These are phyloP conservation scores for Ruditapes philippinarum DNA, from an alignment of 1,140 invertebrate genomes.

Conservation along the genomic window DNA sequence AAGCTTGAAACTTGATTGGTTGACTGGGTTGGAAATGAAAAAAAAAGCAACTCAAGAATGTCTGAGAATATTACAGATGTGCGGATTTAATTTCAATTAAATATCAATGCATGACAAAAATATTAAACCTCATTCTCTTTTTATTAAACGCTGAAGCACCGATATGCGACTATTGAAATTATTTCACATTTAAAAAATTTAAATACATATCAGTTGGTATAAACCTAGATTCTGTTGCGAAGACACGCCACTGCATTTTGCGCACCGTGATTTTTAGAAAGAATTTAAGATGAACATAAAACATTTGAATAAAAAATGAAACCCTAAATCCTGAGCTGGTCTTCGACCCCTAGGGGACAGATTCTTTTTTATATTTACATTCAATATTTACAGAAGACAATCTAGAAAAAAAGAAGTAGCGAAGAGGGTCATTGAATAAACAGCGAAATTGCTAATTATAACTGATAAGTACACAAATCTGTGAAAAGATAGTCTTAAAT, in stretches of 20 bases:
- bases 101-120: constrained; percentile 33
- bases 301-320: not conserved
- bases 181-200: not conserved
- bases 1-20: constrained; percentile 50
- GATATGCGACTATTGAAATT: not conserved
- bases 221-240: not conserved
- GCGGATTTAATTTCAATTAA: constrained; percentile 56
- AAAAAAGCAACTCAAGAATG: constrained; percentile 2
- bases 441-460: constrained; percentile 57
- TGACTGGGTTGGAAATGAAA: constrained; percentile 19
- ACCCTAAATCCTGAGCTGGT: not conserved
- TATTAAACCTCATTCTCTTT: constrained; percentile 24
- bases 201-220: not conserved
- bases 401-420: not conserved
- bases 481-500: constrained; percentile 31
- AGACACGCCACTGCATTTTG: constrained; percentile 27
- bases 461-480: constrained; percentile 38
- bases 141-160: not conserved
- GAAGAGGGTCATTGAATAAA: constrained; percentile 29
- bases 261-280: not conserved
- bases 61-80: constrained; percentile 58
- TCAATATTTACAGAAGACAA: constrained; percentile 56
- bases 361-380: constrained; percentile 32
- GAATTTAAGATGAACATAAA: not conserved
- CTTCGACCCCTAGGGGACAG: not conserved